phyloP scores from a whole-genome alignment of 2,888 invertebrate species.

The Drosophila nigricruria region DNA sequence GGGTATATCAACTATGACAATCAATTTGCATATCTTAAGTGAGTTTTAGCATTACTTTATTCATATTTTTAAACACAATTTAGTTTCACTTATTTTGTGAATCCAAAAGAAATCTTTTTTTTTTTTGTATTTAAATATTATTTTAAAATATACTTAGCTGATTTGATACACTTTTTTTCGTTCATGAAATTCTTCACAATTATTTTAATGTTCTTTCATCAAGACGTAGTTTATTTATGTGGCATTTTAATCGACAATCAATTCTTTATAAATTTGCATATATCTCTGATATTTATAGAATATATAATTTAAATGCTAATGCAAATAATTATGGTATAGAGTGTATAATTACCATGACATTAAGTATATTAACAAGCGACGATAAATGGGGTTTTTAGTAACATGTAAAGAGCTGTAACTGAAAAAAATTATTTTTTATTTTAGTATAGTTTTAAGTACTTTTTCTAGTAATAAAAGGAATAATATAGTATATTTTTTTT shows the following conservation, averaged over 20 bases:
- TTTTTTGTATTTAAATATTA: background rate
- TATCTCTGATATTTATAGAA: too few species aligned
- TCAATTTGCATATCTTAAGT: background rate
- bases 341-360: background rate
- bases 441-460: too few species aligned
- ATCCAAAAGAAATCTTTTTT: background rate
- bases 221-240: background rate
- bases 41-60: too few species aligned
- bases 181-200: too few species aligned
- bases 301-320: slow-evolving; percentile 3
- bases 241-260: background rate
- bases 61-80: background rate
- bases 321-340: background rate
- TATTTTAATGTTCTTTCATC: too few species aligned
- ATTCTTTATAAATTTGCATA: slow-evolving; percentile 18
- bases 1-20: slow-evolving; percentile 11
- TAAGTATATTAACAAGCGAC: background rate
- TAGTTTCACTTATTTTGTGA: background rate
- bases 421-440: too few species aligned
- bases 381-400: too few species aligned
- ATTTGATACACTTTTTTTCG: background rate
- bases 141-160: background rate
- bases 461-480: too few species aligned
- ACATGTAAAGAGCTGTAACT: too few species aligned
- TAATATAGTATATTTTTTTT: too few species aligned